Evolutionary conservation across 2,113 vertebrate species (phyloP), one percentile per base, ranked within the genome.

Genomic region (Corvus moneduloides): DNA sequence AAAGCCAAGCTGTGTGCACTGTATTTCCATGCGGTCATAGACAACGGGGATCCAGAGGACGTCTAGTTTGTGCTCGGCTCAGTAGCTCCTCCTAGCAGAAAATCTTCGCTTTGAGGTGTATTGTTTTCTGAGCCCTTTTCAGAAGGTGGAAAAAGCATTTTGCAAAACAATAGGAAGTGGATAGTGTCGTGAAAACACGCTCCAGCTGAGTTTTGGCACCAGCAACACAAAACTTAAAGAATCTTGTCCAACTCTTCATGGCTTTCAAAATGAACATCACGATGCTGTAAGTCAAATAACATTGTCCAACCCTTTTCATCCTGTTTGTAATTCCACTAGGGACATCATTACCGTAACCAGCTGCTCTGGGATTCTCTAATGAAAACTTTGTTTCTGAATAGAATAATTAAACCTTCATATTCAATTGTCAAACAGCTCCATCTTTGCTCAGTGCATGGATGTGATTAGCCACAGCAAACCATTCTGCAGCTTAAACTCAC

Each of bases 71-170:
- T 97, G 84, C 86, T 95, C 44, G 30, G 96, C 95, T 97, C 95
- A 91, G 93, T 91, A 94, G 91, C 95, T 96, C 93, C 95, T 94
- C 96, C 96, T 96, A 95, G 96, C 95, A 93, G 96, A 81, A 95
- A 91, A 90, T 77, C 67, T 69, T 94, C 37, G 3, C 66, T 68
- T 46, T 78, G 98, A 98, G 96, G 93, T 96, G 91, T 87, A 68
- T 81, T 94, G 86, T 93, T 81, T 89, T 68, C 87, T 14, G 37
- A 72, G 62, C 97, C 97, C 98, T 97, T 98, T 98, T 98, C 98
- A 97, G 96, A 87, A 96, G 97, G 94, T 95, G 96, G 88, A 75
- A 92, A 95, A 94, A 87, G 54, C 37, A 0, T 92, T 96, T 87
- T 92, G 76, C 73, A 78, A 93, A 97, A 96, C 93, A 97, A 97